phyloP scores from a whole-genome alignment of 2,113 vertebrate genomes.

The Alligator sinensis region DNA sequence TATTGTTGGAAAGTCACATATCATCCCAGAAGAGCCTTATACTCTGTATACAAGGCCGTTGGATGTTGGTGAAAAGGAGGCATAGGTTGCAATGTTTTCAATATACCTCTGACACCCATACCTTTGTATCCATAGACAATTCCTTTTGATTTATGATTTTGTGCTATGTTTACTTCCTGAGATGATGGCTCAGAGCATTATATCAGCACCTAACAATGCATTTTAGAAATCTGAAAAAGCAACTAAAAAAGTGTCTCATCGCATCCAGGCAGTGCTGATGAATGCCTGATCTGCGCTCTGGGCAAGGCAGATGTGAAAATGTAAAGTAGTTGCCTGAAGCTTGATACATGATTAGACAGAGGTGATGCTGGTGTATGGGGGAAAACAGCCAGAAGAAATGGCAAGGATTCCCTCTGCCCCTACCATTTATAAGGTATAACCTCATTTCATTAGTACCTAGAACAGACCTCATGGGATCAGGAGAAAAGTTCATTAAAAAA shows the following conservation, averaged over 20 bases:
- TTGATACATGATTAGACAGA: background rate
- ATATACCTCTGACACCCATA: too few relatives aligned
- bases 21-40: too few relatives aligned
- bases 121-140: too few relatives aligned
- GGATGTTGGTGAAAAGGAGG: too few relatives aligned
- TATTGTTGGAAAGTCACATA: too few relatives aligned
- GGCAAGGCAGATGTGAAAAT: background rate
- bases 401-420: slow-evolving; percentile 32
- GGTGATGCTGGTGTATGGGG: background rate
- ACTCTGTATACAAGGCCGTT: too few relatives aligned
- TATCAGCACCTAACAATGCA: background rate
- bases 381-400: background rate
- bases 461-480: too few relatives aligned
- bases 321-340: background rate
- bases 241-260: background rate
- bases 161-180: too few relatives aligned
- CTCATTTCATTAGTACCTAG: too few relatives aligned
- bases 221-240: background rate
- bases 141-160: too few relatives aligned
- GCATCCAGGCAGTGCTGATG: background rate
- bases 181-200: background rate
- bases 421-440: slow-evolving; percentile 8
- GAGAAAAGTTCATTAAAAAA: too few relatives aligned
- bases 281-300: background rate
- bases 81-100: too few relatives aligned